These are phyloP conservation scores for Atractosteus spatula DNA, from an alignment of 2,113 vertebrate species.

Conservation along the genomic window DNA sequence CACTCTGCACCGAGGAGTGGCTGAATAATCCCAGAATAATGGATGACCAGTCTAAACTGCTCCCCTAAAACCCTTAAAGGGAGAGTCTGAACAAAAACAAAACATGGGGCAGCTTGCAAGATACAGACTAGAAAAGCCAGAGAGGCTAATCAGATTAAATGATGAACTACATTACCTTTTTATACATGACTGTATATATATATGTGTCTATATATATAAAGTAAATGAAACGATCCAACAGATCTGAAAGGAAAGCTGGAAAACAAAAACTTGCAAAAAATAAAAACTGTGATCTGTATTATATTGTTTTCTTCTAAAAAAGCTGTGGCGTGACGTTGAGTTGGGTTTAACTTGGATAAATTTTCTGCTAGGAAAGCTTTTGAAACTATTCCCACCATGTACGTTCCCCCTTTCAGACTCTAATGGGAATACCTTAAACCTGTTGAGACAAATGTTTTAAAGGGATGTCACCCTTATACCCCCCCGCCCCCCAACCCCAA, in stretches of 20 bases:
- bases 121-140: too few species aligned
- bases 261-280: background rate
- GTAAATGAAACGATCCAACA: too few species aligned
- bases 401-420: constrained; percentile 21
- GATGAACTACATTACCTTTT: too few species aligned
- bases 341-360: constrained; percentile 16
- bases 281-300: constrained; percentile 32
- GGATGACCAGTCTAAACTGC: constrained; percentile 9
- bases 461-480: constrained; percentile 8
- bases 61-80: constrained; percentile 18
- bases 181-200: too few species aligned
- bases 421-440: constrained; percentile 25
- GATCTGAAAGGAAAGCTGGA: constrained; percentile 19
- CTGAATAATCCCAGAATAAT: constrained; percentile 8
- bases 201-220: too few species aligned
- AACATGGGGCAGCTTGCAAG: too few species aligned
- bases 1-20: constrained; percentile 8
- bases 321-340: constrained; percentile 21
- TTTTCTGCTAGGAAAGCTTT: constrained; percentile 34
- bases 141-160: too few species aligned
- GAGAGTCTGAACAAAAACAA: constrained; percentile 15
- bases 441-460: constrained; percentile 4
- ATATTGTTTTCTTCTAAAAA: constrained; percentile 24
- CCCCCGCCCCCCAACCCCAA: background rate
- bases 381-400: constrained; percentile 6